These are phyloP conservation scores for Bombylius discolor DNA, from an alignment of 2,888 invertebrate species.

Conservation along the genomic window DNA sequence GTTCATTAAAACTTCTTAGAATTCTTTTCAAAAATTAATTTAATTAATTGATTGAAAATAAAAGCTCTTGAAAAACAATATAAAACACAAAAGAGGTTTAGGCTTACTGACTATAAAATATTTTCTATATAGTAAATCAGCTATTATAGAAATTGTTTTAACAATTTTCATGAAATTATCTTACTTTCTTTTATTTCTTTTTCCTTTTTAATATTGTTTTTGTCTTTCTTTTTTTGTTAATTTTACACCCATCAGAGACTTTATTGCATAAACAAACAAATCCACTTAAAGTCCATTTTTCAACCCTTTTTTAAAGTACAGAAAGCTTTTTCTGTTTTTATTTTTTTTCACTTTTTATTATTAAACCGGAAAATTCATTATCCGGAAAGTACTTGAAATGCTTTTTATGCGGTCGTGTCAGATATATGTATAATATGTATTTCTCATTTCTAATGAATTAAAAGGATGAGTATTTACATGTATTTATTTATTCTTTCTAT, in stretches of 20 bases:
- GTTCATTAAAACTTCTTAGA: no score
- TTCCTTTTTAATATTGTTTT: no score
- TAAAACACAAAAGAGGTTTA: neutral
- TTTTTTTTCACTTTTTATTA: neutral
- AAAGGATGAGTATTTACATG: no score
- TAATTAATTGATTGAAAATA: conserved; percentile 13
- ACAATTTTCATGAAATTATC: no score
- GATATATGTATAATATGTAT: no score
- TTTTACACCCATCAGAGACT: neutral
- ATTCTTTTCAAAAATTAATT: neutral
- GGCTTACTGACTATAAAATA: no score
- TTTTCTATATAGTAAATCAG: no score
- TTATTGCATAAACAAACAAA: conserved; percentile 11
- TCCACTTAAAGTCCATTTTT: conserved; percentile 10
- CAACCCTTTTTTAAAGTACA: conserved; percentile 4
- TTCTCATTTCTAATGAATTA: no score
- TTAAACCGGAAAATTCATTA: conserved; percentile 14
- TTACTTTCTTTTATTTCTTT: no score
- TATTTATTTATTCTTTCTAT: no score
- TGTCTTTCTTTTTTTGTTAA: no score
- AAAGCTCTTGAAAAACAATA: neutral
- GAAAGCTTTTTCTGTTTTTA: conserved; percentile 1
- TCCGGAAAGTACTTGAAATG: conserved; percentile 15
- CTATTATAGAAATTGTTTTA: no score
- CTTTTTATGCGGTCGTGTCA: conserved; percentile 8